Percentiles rank a stretch among this genome's conserved stretches.
Evolutionary conservation across 2,113 vertebrate species (phyloP).

Genomic region (Alaudala cheleensis): DNA sequence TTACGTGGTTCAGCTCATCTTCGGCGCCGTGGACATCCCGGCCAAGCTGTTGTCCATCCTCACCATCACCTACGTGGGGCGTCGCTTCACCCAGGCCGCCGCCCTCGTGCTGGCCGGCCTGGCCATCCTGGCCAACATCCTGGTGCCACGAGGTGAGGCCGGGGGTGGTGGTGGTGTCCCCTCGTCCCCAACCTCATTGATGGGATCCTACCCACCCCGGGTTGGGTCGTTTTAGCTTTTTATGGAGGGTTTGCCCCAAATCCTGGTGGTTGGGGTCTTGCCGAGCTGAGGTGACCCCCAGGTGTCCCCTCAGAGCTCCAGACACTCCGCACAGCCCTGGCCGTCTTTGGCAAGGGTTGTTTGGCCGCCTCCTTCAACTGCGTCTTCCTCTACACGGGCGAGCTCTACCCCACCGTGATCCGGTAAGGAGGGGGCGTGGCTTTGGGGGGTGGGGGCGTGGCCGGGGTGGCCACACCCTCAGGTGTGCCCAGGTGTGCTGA

Average conservation of each 20-base stretch:
- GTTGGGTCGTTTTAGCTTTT: neutral
- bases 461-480: neutral
- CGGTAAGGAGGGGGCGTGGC: neutral
- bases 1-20: constrained; percentile 87
- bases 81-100: constrained; percentile 62
- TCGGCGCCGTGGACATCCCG: constrained; percentile 85
- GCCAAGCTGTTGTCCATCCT: constrained; percentile 80
- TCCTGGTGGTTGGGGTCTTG: neutral
- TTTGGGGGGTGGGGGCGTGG: accelerated
- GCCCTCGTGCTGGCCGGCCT: constrained; percentile 76
- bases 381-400: constrained; percentile 17
- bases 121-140: constrained; percentile 62
- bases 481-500: neutral
- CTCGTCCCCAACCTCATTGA: neutral
- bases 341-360: constrained; percentile 10
- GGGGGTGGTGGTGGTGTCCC: accelerated
- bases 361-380: constrained; percentile 44
- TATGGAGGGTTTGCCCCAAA: accelerated
- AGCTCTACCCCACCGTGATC: constrained; percentile 38
- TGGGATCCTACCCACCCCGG: accelerated
- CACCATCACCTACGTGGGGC: constrained; percentile 69
- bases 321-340: neutral
- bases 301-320: neutral
- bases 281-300: neutral
- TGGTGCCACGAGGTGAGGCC: neutral